Evolutionary conservation across 92 coral and sea anemone species (phyloP), one percentile per base, ranked within the genome.

Genomic region (Bergia puertoricense): DNA sequence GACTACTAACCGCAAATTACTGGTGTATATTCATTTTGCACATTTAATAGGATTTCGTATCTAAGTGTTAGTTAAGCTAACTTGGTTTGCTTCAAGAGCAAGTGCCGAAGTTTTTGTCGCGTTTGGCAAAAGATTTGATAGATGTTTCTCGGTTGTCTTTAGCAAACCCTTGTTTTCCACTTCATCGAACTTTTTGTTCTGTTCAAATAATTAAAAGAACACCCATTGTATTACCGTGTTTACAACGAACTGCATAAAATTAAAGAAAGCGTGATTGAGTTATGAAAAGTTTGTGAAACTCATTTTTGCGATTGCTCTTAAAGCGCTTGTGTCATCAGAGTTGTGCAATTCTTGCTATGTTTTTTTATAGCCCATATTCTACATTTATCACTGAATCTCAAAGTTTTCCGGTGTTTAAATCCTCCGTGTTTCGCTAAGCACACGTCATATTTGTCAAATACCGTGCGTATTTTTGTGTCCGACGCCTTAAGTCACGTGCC

Each of bases 401-500:
- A 51, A 77, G 90, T 92, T 93, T 30, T 95, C 98, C 98, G 98
- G 98, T 93, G 62, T 79, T 91, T 91, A 90, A 89, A 89, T 74
- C 90, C 85, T 74, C 48, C 80, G 86, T 79, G 86, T 94, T 86
- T 88, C 74, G 88, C 57, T 74, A 76, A 48, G 66, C 79, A 71
- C 87, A 84, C 87, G 87, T 84, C 79, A 84, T 30, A 30, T 84
- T 18, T 45, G 59, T 7, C 8, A 71, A 92, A 95, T 93, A 72
- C 93, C 92, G 89, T 22, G 81, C 95, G 91, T 93, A 88, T 71
- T 87, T 93, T 78, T 50, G 67, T 72, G 88, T 88, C 85, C 92
- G 85, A 90, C 95, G 87, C 96, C 94, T 87, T 54, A 54, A 86
- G 90, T 93, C 96, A 93, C 94, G 96, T 93, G 96, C 90, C 56